A percentile compares a stretch with the other conserved stretches of the same genome.
These are phyloP conservation scores for Smithornis capensis DNA, from an alignment of 2,113 vertebrate genomes.

Conservation along the genomic window DNA sequence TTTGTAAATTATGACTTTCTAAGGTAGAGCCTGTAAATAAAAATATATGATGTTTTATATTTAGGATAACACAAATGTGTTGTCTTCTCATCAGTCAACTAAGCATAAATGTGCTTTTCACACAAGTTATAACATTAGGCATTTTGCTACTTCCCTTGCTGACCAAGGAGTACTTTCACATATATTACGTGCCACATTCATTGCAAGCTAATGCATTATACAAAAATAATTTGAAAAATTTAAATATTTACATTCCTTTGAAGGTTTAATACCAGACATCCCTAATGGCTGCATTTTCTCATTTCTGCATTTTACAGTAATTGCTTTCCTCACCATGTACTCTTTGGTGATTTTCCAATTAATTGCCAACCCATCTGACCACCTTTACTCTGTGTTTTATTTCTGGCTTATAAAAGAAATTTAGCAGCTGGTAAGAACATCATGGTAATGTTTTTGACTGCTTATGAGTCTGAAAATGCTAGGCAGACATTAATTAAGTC, in stretches of 20 bases:
- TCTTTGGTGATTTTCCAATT: slow-evolving; percentile 55
- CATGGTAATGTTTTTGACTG: slow-evolving; percentile 9
- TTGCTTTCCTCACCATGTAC: slow-evolving; percentile 24
- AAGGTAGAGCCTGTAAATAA: background rate
- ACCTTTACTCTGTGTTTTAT: slow-evolving; percentile 23
- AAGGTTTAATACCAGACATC: slow-evolving; percentile 31
- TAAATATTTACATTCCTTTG: slow-evolving; percentile 43
- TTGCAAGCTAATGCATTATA: slow-evolving; percentile 9
- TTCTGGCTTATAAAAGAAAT: background rate
- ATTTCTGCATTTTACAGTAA: slow-evolving; percentile 18
- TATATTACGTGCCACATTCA: background rate
- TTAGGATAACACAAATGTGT: background rate
- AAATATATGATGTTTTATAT: background rate
- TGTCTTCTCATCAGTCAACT: background rate
- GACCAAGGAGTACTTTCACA: background rate
- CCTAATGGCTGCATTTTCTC: slow-evolving; percentile 37
- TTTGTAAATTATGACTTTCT: background rate
- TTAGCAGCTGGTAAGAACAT: slow-evolving; percentile 1
- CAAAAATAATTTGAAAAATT: background rate
- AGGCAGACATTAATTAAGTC: slow-evolving; percentile 31
- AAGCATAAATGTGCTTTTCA: background rate
- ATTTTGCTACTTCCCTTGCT: background rate
- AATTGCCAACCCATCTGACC: slow-evolving; percentile 22
- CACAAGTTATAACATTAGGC: background rate
- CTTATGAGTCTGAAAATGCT: slow-evolving; percentile 22